Evolutionary conservation across 2,113 vertebrate species (phyloP).

Genomic region (Austrofundulus limnaeus): DNA sequence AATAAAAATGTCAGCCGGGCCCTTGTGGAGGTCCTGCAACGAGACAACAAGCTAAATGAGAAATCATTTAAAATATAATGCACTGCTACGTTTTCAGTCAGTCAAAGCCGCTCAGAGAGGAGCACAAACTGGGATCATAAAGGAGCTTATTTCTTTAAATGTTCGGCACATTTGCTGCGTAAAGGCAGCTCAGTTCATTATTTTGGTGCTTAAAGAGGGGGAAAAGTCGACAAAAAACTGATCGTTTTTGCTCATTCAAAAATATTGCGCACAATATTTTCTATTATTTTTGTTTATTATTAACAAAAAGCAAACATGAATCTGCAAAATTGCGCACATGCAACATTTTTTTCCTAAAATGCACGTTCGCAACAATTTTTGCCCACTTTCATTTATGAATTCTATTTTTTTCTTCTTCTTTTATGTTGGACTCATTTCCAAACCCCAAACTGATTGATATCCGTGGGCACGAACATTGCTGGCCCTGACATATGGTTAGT

Average conservation of each 20-base stretch:
- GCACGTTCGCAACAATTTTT: constrained; percentile 16
- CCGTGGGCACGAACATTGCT: constrained; percentile 53
- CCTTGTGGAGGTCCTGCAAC: constrained; percentile 60
- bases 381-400: not conserved
- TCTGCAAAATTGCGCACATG: not conserved
- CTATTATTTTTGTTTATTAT: no score
- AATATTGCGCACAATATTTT: not conserved
- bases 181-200: constrained; percentile 19
- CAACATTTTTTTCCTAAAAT: constrained; percentile 18
- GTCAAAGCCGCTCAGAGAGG: constrained; percentile 44
- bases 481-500: constrained; percentile 78
- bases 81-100: constrained; percentile 51
- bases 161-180: constrained; percentile 36
- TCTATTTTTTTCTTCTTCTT: not conserved
- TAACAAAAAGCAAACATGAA: not conserved
- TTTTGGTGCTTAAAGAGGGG: no score
- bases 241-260: not conserved
- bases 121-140: constrained; percentile 25
- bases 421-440: constrained; percentile 2
- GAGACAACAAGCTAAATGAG: constrained; percentile 69
- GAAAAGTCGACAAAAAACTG: not conserved
- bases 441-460: constrained; percentile 54
- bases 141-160: constrained; percentile 38
- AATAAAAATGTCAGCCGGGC: constrained; percentile 70
- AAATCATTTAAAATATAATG: constrained; percentile 65